Evolutionary conservation across 2,797 vertebrate genomes (phyloP).

Genomic region (Pangasius krempfi): DNA sequence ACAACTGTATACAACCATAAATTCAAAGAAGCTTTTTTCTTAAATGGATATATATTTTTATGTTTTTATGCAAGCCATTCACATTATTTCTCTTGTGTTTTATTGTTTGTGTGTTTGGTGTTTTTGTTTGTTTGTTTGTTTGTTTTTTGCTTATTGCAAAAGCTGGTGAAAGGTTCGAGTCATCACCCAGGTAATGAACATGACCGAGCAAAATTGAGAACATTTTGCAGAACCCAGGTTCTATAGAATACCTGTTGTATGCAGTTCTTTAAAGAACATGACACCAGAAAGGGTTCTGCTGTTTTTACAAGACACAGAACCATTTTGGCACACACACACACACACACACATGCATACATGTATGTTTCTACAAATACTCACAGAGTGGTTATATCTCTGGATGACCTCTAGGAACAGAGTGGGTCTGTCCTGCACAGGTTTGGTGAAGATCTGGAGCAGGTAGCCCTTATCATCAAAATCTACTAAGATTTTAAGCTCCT

Average conservation of each 20-base stretch:
- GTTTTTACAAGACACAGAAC: not conserved
- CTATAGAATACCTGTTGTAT: not conserved
- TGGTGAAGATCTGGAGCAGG: slow-evolving; percentile 86
- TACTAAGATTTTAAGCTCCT: slow-evolving; percentile 83
- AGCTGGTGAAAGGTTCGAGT: not conserved
- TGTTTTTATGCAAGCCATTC: not conserved
- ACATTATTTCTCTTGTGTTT: not conserved
- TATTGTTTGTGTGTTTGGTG: not conserved
- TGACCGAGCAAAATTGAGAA: not conserved
- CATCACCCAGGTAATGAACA: not conserved
- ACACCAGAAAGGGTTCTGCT: not conserved
- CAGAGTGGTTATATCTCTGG: slow-evolving; percentile 80
- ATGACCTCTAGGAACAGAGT: slow-evolving; percentile 86
- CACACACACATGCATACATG: not conserved
- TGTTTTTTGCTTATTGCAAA: not conserved
- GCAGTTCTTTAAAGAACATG: not conserved
- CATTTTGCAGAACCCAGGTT: not conserved
- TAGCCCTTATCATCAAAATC: slow-evolving; percentile 86
- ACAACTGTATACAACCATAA: not conserved
- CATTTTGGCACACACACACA: not conserved
- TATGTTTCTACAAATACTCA: slow-evolving; percentile 63
- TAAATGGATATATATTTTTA: not conserved
- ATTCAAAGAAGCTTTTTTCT: not conserved
- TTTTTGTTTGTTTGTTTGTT: not conserved
- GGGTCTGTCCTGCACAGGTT: slow-evolving; percentile 83